A percentile compares a stretch with the other conserved stretches of the same genome.
These are phyloP conservation scores for Paelopatides confundens DNA, from an alignment of 53 echinoderm and acorn worm species.

Conservation along the genomic window DNA sequence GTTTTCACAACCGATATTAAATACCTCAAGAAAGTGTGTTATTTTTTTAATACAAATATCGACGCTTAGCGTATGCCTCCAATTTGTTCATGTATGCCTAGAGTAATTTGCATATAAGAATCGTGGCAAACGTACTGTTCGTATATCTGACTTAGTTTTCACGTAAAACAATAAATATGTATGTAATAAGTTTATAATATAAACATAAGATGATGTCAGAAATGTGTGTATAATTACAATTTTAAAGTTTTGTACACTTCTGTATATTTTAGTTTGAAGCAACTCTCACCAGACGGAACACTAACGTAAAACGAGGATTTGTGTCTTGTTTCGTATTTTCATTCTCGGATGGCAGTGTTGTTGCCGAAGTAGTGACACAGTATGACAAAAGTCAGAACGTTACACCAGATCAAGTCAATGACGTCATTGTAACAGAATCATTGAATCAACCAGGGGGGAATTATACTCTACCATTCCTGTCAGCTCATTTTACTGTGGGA, in stretches of 20 bases:
- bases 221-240: too few species aligned
- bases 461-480: not conserved
- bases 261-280: not conserved
- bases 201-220: too few species aligned
- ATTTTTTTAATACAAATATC: too few species aligned
- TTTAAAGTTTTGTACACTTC: not conserved
- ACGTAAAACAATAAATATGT: too few species aligned
- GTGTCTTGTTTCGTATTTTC: conserved; percentile 14
- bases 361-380: conserved; percentile 3
- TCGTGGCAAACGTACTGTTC: too few species aligned
- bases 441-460: conserved; percentile 8
- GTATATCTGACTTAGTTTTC: too few species aligned
- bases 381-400: not conserved
- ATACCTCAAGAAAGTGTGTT: too few species aligned
- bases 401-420: not conserved
- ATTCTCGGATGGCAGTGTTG: not conserved
- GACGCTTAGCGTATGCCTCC: too few species aligned
- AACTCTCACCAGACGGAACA: not conserved
- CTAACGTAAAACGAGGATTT: not conserved
- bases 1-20: too few species aligned
- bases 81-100: not conserved
- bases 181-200: too few species aligned
- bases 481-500: not conserved
- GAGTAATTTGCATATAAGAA: too few species aligned
- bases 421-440: not conserved